Conservation (phyloP, 1,140 invertebrate species). For the Luehdorfia chinensis region DNA sequence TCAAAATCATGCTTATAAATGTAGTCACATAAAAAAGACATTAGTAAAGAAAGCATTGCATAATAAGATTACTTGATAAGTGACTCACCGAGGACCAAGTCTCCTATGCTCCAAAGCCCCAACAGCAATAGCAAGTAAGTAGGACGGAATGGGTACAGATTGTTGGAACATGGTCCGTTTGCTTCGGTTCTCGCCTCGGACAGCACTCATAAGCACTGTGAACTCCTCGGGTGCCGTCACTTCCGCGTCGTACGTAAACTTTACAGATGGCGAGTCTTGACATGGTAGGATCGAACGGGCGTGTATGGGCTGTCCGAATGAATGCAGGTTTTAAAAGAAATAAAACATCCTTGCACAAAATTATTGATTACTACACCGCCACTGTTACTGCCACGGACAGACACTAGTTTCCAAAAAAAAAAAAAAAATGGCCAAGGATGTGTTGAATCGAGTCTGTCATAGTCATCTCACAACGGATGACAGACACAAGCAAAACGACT, state of each 20-base stretch:
- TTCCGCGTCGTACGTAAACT: constrained; percentile 90
- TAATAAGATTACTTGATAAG: too few relatives aligned
- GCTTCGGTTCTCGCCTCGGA: constrained; percentile 74
- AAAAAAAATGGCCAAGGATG: too few relatives aligned
- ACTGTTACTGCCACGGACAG: too few relatives aligned
- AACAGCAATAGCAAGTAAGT: constrained; percentile 91
- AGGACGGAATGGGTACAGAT: constrained; percentile 85
- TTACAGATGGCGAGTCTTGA: constrained; percentile 96
- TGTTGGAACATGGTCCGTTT: constrained; percentile 83
- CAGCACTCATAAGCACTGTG: constrained; percentile 93
- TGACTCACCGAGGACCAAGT: constrained; percentile 82
- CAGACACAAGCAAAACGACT: too few relatives aligned
- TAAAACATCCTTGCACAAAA: too few relatives aligned
- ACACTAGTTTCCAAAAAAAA: too few relatives aligned
- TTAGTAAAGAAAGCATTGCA: too few relatives aligned
- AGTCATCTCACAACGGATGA: too few relatives aligned
- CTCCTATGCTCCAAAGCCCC: constrained; percentile 87
- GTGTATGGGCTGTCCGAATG: constrained; percentile 86
- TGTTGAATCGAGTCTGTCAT: too few relatives aligned
- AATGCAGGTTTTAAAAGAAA: neutral
- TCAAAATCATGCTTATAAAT: too few relatives aligned
- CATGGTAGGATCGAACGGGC: constrained; percentile 93
- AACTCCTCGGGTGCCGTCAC: constrained; percentile 87
- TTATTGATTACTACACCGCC: too few relatives aligned
- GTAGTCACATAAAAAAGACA: too few relatives aligned